Percentiles rank a stretch among this genome's conserved stretches.
Evolutionary conservation across 2,888 invertebrate genomes (phyloP).

Genomic region (Diarsia rubi): DNA sequence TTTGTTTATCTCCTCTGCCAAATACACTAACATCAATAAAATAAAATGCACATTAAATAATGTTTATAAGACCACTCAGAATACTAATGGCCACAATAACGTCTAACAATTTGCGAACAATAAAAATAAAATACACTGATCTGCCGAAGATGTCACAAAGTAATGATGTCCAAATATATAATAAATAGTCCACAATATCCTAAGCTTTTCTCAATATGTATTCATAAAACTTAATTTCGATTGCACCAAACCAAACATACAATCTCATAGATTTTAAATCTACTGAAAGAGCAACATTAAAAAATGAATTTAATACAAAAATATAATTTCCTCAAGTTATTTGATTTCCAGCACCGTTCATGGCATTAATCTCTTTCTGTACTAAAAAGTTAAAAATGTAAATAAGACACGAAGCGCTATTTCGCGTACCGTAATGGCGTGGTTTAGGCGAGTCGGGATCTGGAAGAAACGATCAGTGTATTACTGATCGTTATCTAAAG

Average conservation of each 20-base stretch:
- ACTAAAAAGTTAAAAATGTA: constrained; percentile 26
- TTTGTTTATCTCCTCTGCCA: constrained; percentile 79
- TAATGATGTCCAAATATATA: constrained; percentile 60
- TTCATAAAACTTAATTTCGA: constrained; percentile 68
- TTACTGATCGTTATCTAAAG: constrained; percentile 40
- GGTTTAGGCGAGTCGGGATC: constrained; percentile 12
- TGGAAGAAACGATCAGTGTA: constrained; percentile 27
- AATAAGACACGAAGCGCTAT: constrained; percentile 37
- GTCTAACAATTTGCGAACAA: constrained; percentile 68
- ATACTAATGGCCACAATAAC: constrained; percentile 81
- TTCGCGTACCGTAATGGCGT: constrained; percentile 19
- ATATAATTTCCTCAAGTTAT: constrained; percentile 46
- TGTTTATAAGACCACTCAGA: constrained; percentile 58
- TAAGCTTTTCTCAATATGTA: constrained; percentile 58
- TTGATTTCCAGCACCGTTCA: constrained; percentile 30
- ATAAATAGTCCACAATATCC: constrained; percentile 65
- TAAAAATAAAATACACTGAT: constrained; percentile 61
- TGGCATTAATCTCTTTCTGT: constrained; percentile 45
- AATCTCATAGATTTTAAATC: constrained; percentile 75
- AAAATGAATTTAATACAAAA: constrained; percentile 64
- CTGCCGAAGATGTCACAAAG: constrained; percentile 58
- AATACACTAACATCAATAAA: constrained; percentile 62
- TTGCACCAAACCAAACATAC: constrained; percentile 77
- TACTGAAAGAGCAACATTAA: constrained; percentile 65
- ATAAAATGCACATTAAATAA: constrained; percentile 65